phyloP scores from a whole-genome alignment of 1,140 invertebrate genomes.

The Pteromalus puparum region DNA sequence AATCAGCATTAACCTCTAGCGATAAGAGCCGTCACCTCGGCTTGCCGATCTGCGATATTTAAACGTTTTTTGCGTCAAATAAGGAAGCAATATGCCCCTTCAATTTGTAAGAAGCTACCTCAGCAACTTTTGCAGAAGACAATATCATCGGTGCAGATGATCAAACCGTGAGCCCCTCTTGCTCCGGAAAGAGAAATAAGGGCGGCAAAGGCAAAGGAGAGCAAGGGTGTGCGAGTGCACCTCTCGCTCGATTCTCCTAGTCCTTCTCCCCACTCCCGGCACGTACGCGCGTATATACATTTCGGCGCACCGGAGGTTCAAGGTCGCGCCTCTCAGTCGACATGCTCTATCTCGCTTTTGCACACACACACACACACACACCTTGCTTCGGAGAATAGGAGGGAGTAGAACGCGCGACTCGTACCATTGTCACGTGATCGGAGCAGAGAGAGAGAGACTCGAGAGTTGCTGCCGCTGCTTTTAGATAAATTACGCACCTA shows the following conservation, averaged over 20 bases:
- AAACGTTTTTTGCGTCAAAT: no score
- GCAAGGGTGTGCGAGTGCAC: background rate
- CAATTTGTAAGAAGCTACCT: no score
- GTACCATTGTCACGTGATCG: slow-evolving; percentile 41
- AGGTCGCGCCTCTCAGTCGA: slow-evolving; percentile 5
- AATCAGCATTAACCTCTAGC: no score
- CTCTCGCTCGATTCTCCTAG: background rate
- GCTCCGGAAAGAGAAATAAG: no score
- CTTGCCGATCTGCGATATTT: no score
- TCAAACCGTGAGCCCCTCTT: no score
- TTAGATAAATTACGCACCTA: background rate
- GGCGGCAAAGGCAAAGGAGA: no score
- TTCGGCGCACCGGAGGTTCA: slow-evolving; percentile 31
- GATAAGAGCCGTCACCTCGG: no score
- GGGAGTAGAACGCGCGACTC: slow-evolving; percentile 25
- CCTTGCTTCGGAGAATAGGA: background rate
- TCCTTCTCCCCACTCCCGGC: background rate
- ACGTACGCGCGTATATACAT: background rate
- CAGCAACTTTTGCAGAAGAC: no score
- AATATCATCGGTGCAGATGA: no score
- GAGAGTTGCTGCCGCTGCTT: background rate
- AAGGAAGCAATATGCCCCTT: no score
- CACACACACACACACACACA: background rate
- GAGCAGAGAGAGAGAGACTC: background rate
- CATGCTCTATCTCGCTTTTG: background rate